Evolutionary conservation across 2,888 invertebrate species (phyloP).

Genomic region (Zelleria hepariella): DNA sequence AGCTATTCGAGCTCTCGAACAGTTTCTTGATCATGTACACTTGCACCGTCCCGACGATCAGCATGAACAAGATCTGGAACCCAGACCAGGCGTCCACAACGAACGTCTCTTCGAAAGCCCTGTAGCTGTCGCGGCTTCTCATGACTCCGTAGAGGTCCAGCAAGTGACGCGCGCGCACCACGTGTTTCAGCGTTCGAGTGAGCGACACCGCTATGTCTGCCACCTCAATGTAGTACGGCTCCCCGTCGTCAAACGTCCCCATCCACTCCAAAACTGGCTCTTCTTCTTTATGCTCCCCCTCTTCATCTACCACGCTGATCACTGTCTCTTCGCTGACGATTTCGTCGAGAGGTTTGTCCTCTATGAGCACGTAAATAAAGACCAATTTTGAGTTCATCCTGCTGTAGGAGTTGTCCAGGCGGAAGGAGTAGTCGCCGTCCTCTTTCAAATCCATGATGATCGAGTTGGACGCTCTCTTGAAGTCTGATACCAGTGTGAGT

Average conservation of each 20-base stretch:
- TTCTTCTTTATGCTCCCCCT: constrained; percentile 31
- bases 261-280: constrained; percentile 48
- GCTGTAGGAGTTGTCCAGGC: constrained; percentile 90
- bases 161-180: constrained; percentile 75
- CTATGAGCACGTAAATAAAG: constrained; percentile 81
- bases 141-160: constrained; percentile 79
- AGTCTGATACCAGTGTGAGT: constrained; percentile 73
- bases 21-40: constrained; percentile 82
- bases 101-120: constrained; percentile 84
- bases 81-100: constrained; percentile 86
- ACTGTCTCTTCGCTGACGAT: constrained; percentile 24
- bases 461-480: constrained; percentile 77
- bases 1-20: constrained; percentile 24
- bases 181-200: constrained; percentile 72
- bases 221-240: constrained; percentile 49
- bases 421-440: constrained; percentile 84
- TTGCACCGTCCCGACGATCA: constrained; percentile 79
- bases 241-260: constrained; percentile 33
- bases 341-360: constrained; percentile 63
- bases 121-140: constrained; percentile 86
- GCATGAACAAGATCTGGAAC: constrained; percentile 80
- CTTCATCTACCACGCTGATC: constrained; percentile 20
- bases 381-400: constrained; percentile 85
- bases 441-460: constrained; percentile 73
- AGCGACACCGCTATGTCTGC: constrained; percentile 75